Base-by-base conservation (phyloP, 2,797 vertebrate species). In the Adelosebastes latens region DNA sequence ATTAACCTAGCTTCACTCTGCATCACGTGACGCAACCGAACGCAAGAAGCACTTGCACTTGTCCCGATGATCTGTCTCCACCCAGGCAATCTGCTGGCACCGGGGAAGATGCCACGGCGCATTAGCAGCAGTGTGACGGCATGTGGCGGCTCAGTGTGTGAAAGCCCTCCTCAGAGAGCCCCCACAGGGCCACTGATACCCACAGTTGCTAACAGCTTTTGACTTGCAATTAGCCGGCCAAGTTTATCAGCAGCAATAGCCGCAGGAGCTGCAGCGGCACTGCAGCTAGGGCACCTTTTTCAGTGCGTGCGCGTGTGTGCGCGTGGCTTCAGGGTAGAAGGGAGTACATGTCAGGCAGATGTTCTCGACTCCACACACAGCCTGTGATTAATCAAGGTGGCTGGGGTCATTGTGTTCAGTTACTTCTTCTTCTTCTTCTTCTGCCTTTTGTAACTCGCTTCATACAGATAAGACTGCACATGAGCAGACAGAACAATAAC, bases 141-240 rank as follows among this genome's bases (percentile, higher is more conserved):
- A 75, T 86, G 90, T 75, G 84, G 88, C 68, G 80, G 83, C 88
- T 77, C 87, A 34, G 88, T 76, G 86, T 87, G 79, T 89, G 86
- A 93, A 90, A 81, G 89, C 84, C 88, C 83, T 84, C 88, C 90
- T 81, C 88, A 65, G 64, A 55, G 29, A 58, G 70, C 80, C 89
- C 92, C 93, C 86, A 61, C 83, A 74, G 88, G 90, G 84, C 85
- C 82, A 72, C 89, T 88, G 93, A 94, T 83, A 88, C 88, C 90
- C 91, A 59, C 69, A 88, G 90, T 75, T 46, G 84, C 92, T 94
- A 95, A 95, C 92, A 91, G 92, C 94, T 94, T 94, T 87, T 94
- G 94, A 96, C 95, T 94, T 65, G 81, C 90, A 94, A 95, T 96
- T 94, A 96, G 92, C 85, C 71, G 72, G 87, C 90, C 92, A 88